Conservation (phyloP, 2,113 vertebrate genomes). For the Calyptommatus sinebrachiatus region DNA sequence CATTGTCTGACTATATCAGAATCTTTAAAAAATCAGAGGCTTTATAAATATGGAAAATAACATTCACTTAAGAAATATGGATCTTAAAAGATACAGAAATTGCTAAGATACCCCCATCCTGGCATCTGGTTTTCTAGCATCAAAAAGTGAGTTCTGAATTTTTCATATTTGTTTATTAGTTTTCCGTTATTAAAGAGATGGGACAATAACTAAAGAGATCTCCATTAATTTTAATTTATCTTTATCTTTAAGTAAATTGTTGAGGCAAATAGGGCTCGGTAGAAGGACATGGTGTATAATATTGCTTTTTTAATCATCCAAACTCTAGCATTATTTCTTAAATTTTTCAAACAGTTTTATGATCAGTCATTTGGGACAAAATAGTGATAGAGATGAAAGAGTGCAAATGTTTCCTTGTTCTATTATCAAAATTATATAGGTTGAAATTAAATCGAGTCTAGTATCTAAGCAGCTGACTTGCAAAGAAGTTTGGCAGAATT, state of each 20-base stretch:
- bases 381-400: conserved; percentile 38
- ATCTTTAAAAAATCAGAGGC: not conserved
- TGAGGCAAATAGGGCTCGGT: conserved; percentile 22
- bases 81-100: conserved; percentile 5
- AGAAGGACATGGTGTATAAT: conserved; percentile 30
- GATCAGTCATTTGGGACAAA: conserved; percentile 6
- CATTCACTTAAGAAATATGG: conserved; percentile 18
- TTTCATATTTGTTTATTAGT: conserved; percentile 7
- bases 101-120: not conserved
- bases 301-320: conserved; percentile 22
- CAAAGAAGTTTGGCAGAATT: not conserved
- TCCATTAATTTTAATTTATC: conserved; percentile 1
- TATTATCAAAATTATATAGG: conserved; percentile 25
- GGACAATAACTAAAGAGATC: not conserved
- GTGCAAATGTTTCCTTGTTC: conserved; percentile 43
- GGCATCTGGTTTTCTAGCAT: conserved; percentile 7
- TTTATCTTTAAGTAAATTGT: not conserved
- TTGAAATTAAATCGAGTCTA: conserved; percentile 17
- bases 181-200: not conserved
- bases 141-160: not conserved
- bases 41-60: not conserved
- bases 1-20: conserved; percentile 1
- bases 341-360: not conserved
- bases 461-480: conserved; percentile 14
- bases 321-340: conserved; percentile 4